Conservation (phyloP, 2,113 vertebrate species). For the Alethe diademata region DNA sequence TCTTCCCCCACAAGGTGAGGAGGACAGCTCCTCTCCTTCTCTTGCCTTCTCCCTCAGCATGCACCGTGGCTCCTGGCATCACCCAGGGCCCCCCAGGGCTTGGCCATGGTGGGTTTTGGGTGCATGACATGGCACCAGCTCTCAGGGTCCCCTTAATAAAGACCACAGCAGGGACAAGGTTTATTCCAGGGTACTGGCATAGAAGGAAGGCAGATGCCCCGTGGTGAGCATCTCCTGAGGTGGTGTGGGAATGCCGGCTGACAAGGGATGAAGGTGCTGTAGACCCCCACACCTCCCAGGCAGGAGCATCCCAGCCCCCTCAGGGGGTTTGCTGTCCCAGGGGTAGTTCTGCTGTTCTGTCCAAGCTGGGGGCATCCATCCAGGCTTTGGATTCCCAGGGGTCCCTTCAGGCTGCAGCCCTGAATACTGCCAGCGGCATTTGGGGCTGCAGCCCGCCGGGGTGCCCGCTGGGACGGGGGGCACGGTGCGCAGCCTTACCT, state of each 20-base stretch:
- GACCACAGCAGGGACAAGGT: neutral
- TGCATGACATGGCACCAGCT: neutral
- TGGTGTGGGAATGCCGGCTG: neutral
- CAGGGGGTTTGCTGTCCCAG: neutral
- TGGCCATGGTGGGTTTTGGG: neutral
- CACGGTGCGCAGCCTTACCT: constrained; percentile 59
- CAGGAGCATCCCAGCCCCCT: neutral
- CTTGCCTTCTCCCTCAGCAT: neutral
- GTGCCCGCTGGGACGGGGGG: neutral
- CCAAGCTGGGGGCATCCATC: neutral
- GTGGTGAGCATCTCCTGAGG: neutral
- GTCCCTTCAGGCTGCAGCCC: neutral
- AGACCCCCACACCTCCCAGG: neutral
- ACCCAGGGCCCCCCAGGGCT: neutral
- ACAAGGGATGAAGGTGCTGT: neutral
- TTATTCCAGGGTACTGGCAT: neutral
- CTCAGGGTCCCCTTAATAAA: neutral
- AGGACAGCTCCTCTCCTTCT: neutral
- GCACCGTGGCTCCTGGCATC: neutral
- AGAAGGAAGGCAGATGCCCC: neutral
- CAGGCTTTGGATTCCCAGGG: neutral
- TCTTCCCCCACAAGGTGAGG: neutral
- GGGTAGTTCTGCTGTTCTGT: neutral
- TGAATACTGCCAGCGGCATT: rapidly evolving
- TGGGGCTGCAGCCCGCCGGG: neutral